These are phyloP conservation scores for Rhorus exstirpatorius DNA, from an alignment of 2,888 invertebrate genomes.

Conservation along the genomic window DNA sequence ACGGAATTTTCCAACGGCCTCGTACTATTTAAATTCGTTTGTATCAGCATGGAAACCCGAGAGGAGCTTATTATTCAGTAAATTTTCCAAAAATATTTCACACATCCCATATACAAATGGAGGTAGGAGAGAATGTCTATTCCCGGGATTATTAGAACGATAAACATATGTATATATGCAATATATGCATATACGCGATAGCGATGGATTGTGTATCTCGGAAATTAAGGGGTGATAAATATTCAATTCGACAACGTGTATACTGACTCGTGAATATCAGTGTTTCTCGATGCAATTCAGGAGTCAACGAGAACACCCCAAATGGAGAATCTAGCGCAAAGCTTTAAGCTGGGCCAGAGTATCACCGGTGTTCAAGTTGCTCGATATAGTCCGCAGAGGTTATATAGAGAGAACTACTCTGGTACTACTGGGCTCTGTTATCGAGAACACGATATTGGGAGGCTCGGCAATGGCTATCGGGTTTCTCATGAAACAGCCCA, in stretches of 20 bases:
- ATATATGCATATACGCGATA: conserved; percentile 4
- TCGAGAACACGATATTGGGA: conserved; percentile 58
- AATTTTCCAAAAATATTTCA: too few species aligned
- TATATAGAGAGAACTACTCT: conserved; percentile 9
- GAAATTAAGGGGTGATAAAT: conserved; percentile 52
- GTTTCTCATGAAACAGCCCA: conserved; percentile 47
- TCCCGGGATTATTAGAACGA: conserved; percentile 24
- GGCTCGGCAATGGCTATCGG: conserved; percentile 51
- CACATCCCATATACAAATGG: too few species aligned
- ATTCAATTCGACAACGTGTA: conserved; percentile 38
- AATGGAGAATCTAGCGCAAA: conserved; percentile 7
- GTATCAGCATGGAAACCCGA: too few species aligned
- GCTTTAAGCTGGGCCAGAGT: conserved; percentile 11
- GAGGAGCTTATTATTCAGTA: too few species aligned
- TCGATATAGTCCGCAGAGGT: too few species aligned
- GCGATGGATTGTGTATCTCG: background rate
- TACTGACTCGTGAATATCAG: conserved; percentile 48
- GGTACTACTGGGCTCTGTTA: conserved; percentile 18
- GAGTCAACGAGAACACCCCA: conserved; percentile 45
- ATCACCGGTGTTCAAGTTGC: background rate
- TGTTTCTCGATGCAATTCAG: conserved; percentile 47
- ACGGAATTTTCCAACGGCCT: too few species aligned
- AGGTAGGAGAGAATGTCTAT: too few species aligned
- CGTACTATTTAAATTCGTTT: too few species aligned
- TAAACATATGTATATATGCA: too few species aligned